Percentiles rank a stretch among this genome's conserved stretches.
These are phyloP conservation scores for Trilocha varians DNA, from an alignment of 2,888 invertebrate species.

Conservation along the genomic window DNA sequence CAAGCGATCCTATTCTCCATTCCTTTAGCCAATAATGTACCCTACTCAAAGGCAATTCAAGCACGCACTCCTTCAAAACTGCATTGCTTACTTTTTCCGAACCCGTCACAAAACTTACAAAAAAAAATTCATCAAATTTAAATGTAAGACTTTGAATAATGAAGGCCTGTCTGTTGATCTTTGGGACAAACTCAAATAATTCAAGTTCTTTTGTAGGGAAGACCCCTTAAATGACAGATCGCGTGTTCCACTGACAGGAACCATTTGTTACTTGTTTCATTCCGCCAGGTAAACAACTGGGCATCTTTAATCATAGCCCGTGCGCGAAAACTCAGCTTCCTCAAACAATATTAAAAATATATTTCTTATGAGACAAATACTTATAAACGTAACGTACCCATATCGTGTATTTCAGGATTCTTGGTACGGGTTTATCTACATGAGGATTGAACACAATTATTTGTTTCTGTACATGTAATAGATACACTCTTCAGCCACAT, in stretches of 20 bases:
- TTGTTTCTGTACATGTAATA: no score
- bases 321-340: not conserved
- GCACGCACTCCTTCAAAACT: no score
- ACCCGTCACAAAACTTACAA: no score
- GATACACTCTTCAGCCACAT: no score
- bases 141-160: not conserved
- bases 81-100: no score
- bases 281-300: conserved; percentile 6
- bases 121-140: not conserved
- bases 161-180: not conserved
- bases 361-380: not conserved
- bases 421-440: no score
- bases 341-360: not conserved
- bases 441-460: no score
- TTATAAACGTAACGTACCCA: no score
- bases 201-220: conserved; percentile 16
- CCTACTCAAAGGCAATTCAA: no score
- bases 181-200: not conserved
- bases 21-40: no score
- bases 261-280: conserved; percentile 20
- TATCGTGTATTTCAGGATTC: no score
- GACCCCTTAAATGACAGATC: conserved; percentile 30
- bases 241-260: conserved; percentile 20
- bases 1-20: no score
- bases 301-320: not conserved